Evolutionary conservation across 2,113 vertebrate species (phyloP), one percentile per base, ranked within the genome.

Genomic region (Mormoops blainvillei): DNA sequence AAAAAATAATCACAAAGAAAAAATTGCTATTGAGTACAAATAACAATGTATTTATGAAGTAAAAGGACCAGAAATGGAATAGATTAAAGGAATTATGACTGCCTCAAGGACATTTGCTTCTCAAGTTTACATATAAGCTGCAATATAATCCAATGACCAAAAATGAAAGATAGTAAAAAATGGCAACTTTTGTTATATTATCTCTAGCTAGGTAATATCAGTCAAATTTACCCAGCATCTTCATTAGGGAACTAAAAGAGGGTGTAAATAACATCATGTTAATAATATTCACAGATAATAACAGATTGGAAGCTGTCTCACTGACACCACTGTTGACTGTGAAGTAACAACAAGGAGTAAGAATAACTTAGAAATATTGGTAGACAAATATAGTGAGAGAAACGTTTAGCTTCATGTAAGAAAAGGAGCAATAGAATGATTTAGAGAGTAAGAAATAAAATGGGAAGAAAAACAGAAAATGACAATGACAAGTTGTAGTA

Each of bases 251-350:
- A 50, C 70, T 96, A 74, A 92, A 87, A 54, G 45, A 88, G 45
- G 33, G 31, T 93, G 89, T 45, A 54, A 96, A 84, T 87, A 87
- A 81, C 41, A 77, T 36, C 41, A 74, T 18, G 36, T 9, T 81
- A 77, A 88, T 41, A 33, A 82, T 74, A 94, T 95, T 93, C 81
- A 95, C 93, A 94, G 93, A 88, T 20, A 12, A 88, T 52, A 67
- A 70, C 95, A 97, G 77, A 50, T 82, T 94, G 67, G 58, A 94
- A 85, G 56, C 61, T 78, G 80, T 81, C 91, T 86, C 56, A 31
- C 85, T 80, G 71, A 93, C 87, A 95, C 36, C 26, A 68, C 10
- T 78, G 56, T 26, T 71, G 43, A 31, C 87, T 97, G 74, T 68
- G 74, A 97, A 94, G 50, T 93, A 93, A 83, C 48, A 89, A 74